Percentiles rank a stretch among this genome's conserved stretches.
These are phyloP conservation scores for Pseudomyrmex dendroicus DNA, from an alignment of 1,140 invertebrate species.

Conservation along the genomic window DNA sequence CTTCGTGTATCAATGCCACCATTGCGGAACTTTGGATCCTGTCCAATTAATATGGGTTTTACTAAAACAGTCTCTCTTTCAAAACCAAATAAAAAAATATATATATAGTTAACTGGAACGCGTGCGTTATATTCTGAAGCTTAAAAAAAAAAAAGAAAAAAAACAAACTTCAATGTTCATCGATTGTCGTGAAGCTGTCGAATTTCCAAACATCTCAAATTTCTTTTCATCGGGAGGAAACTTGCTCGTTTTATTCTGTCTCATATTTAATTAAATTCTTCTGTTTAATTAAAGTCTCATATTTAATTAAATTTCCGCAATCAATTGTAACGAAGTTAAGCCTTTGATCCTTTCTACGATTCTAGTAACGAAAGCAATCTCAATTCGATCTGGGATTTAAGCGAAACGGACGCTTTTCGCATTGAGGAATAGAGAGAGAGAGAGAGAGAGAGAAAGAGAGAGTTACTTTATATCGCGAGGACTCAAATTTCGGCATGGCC, in stretches of 20 bases:
- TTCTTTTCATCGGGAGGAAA: no score
- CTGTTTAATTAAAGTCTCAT: not conserved
- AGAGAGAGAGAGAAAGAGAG: no score
- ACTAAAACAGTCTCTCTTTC: conserved; percentile 24
- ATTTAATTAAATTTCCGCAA: conserved; percentile 32
- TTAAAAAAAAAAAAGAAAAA: no score
- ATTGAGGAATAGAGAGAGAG: not conserved
- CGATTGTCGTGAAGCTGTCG: no score
- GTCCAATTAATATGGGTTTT: conserved; percentile 24
- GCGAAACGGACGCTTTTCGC: conserved; percentile 25
- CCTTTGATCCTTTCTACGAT: not conserved
- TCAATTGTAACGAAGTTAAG: conserved; percentile 11
- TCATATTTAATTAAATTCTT: not conserved
- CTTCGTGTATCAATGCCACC: conserved; percentile 43
- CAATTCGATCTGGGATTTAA: conserved; percentile 10
- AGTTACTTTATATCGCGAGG: conserved; percentile 34
- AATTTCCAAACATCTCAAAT: no score
- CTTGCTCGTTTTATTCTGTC: not conserved
- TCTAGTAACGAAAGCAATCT: conserved; percentile 21
- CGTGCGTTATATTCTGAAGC: no score
- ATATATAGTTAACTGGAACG: not conserved
- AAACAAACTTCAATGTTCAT: no score
- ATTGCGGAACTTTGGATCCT: conserved; percentile 1
- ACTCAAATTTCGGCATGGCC: conserved; percentile 43
- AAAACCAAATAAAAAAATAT: not conserved